Evolutionary conservation across 64 coral and sea anemone species (phyloP).

Genomic region (Montipora cactus): DNA sequence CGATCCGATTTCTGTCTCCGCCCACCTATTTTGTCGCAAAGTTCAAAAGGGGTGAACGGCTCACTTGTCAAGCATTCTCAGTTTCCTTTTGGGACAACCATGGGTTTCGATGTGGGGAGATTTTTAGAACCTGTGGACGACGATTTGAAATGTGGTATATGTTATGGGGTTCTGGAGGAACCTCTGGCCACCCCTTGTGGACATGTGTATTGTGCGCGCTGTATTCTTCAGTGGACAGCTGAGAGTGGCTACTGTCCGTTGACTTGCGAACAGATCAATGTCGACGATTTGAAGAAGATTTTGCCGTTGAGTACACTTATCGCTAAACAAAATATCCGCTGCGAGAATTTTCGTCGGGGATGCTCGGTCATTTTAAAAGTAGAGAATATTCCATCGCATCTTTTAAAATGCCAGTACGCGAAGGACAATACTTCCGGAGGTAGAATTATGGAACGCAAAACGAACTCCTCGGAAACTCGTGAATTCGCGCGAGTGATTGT

Average conservation of each 20-base stretch:
- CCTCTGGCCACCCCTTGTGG: conserved; percentile 92
- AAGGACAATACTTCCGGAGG: conserved; percentile 69
- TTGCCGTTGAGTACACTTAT: conserved; percentile 85
- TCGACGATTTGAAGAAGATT: conserved; percentile 96
- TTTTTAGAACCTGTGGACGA: conserved; percentile 93
- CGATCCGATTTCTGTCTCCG: conserved; percentile 80
- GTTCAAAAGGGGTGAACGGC: conserved; percentile 94
- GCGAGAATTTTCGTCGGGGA: conserved; percentile 90
- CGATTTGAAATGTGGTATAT: conserved; percentile 94
- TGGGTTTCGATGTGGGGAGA: conserved; percentile 90
- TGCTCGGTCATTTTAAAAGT: conserved; percentile 89
- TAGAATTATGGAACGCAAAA: conserved; percentile 80
- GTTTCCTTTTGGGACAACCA: conserved; percentile 83
- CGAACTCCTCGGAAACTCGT: conserved; percentile 73
- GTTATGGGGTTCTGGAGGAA: conserved; percentile 85
- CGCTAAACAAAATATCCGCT: conserved; percentile 84
- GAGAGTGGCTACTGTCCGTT: conserved; percentile 90
- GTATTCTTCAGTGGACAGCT: conserved; percentile 85
- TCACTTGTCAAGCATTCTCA: conserved; percentile 83
- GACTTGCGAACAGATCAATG: conserved; percentile 92
- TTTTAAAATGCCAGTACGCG: conserved; percentile 85
- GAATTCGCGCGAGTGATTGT: conserved; percentile 91
- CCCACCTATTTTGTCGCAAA: conserved; percentile 93
- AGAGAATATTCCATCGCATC: conserved; percentile 84
- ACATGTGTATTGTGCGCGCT: conserved; percentile 94